Conservation (phyloP, 2,797 vertebrate species). For the Bucorvus abyssinicus region DNA sequence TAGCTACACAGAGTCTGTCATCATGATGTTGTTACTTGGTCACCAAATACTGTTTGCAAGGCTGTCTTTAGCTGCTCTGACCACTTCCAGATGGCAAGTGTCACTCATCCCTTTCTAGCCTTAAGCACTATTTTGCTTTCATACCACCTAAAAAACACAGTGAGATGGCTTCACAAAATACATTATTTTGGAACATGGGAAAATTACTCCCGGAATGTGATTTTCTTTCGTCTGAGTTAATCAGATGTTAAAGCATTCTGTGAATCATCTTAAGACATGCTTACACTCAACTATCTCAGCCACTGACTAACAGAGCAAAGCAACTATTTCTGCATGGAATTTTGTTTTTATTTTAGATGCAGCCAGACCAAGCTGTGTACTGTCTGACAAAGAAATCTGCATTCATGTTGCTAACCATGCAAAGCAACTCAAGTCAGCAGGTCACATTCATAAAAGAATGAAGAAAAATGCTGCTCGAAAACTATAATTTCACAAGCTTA, state of each 20-base stretch:
- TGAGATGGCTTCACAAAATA: neutral
- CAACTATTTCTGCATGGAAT: neutral
- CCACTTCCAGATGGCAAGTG: neutral
- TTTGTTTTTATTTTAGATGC: neutral
- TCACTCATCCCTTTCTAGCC: neutral
- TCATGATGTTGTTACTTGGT: neutral
- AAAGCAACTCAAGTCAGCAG: neutral
- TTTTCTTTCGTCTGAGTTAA: neutral
- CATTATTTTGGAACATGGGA: accelerated
- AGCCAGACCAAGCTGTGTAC: neutral
- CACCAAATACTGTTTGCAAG: neutral
- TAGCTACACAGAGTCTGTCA: neutral
- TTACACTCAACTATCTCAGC: neutral
- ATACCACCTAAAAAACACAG: neutral
- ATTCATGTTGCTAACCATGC: neutral
- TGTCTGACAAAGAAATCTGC: neutral
- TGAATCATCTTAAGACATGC: neutral
- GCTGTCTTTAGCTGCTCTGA: neutral
- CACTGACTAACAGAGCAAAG: neutral
- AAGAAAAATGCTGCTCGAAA: neutral
- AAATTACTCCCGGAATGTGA: neutral
- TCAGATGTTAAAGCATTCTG: neutral
- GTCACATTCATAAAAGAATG: neutral
- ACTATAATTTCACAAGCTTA: neutral
- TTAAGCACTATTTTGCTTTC: neutral